Evolutionary conservation across 2,113 vertebrate genomes (phyloP).

Genomic region (Melanocharis versteri): DNA sequence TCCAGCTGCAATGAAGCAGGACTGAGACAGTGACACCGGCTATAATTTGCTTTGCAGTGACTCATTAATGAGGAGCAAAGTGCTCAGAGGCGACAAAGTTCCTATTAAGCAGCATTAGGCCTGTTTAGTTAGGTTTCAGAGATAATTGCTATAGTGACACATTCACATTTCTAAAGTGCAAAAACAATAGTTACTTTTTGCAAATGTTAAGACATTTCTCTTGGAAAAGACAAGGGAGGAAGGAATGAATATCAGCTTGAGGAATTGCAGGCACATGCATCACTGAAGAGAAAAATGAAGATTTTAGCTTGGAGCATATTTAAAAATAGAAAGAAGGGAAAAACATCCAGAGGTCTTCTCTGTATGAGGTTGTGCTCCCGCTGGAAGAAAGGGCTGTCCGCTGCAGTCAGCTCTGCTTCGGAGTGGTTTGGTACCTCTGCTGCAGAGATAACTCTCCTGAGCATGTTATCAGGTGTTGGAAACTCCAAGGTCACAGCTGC

Average conservation of each 20-base stretch:
- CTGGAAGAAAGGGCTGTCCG: neutral
- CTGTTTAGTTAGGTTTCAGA: conserved; percentile 23
- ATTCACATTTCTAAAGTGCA: neutral
- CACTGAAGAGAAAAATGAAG: neutral
- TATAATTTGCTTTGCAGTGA: neutral
- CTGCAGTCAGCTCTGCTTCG: neutral
- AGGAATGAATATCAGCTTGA: neutral
- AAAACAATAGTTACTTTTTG: neutral
- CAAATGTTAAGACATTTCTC: conserved; percentile 27
- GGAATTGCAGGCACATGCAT: neutral
- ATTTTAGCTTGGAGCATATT: neutral
- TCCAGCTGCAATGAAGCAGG: neutral
- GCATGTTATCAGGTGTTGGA: neutral
- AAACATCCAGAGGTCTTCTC: neutral
- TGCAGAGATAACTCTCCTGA: neutral
- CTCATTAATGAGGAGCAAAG: conserved; percentile 6
- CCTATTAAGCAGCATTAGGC: neutral
- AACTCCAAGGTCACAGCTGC: neutral
- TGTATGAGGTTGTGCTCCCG: neutral
- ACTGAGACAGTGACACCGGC: neutral
- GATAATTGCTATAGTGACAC: conserved; percentile 31
- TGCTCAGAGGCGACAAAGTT: neutral
- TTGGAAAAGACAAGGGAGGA: neutral
- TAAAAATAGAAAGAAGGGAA: neutral
- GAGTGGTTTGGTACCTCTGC: neutral